Percentiles rank a stretch among this genome's conserved stretches.
phyloP scores from a whole-genome alignment of 1,140 invertebrate species.

The Acyrthosiphon pisum region DNA sequence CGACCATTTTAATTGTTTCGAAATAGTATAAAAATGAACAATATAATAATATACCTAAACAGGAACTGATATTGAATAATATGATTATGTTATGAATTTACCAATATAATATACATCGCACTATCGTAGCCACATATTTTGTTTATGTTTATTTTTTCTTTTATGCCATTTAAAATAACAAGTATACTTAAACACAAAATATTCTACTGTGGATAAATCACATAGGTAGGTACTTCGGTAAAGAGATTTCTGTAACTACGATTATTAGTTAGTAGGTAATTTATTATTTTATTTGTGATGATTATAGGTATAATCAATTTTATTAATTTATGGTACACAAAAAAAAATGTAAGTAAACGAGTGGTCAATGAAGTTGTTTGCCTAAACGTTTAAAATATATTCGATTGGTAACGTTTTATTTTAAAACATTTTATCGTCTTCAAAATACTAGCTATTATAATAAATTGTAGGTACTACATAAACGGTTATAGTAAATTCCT shows the following conservation, averaged over 20 bases:
- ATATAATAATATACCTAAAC: not conserved
- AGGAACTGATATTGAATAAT: not conserved
- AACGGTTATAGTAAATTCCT: too few relatives aligned
- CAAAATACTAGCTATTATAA: too few relatives aligned
- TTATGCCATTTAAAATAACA: not conserved
- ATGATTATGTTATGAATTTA: not conserved
- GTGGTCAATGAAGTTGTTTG: too few relatives aligned
- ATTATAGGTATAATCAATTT: too few relatives aligned
- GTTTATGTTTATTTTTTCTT: not conserved
- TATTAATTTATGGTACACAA: too few relatives aligned
- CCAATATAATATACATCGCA: not conserved
- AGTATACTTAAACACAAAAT: not conserved
- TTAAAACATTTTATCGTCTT: too few relatives aligned
- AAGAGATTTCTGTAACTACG: not conserved
- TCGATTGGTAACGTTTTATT: too few relatives aligned
- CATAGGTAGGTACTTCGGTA: not conserved
- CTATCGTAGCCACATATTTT: not conserved
- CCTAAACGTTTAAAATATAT: too few relatives aligned
- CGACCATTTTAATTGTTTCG: not conserved
- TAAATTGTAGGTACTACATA: too few relatives aligned
- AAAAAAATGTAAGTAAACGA: too few relatives aligned
- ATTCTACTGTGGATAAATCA: too few relatives aligned
- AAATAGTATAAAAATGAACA: not conserved
- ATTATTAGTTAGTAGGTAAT: not conserved
- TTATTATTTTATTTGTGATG: too few relatives aligned